Percentiles rank a stretch among this genome's conserved stretches.
These are phyloP conservation scores for Chloebia gouldiae DNA, from an alignment of 2,113 vertebrate species.

Conservation along the genomic window DNA sequence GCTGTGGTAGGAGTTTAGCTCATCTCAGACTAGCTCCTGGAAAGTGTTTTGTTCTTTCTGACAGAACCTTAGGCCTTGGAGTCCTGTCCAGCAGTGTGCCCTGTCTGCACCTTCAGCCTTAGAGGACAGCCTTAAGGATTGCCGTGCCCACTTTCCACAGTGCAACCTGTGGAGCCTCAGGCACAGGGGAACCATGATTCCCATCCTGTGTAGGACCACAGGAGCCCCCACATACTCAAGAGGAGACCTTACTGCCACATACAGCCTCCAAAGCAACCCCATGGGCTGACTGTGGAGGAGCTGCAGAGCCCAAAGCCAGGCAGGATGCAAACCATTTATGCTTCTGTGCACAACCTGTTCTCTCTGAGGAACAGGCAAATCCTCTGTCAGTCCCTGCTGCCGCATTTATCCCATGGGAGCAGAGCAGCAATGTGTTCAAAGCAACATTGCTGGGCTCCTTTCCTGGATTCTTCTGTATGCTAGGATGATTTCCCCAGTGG, in stretches of 20 bases:
- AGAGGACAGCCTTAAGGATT: neutral
- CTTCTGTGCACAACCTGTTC: neutral
- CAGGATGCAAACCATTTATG: neutral
- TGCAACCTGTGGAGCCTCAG: neutral
- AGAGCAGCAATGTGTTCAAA: neutral
- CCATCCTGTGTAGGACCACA: neutral
- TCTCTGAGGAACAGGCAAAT: neutral
- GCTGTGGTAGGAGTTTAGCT: neutral
- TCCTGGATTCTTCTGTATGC: neutral
- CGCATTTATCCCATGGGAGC: neutral
- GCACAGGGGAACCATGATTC: neutral
- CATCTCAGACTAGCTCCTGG: neutral
- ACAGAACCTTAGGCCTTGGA: neutral
- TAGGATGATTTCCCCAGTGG: slow-evolving; percentile 26
- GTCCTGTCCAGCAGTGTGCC: neutral
- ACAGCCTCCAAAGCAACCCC: neutral
- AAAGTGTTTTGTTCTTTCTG: neutral
- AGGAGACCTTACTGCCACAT: neutral
- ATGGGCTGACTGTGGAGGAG: neutral
- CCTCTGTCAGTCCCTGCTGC: neutral
- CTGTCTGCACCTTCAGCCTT: neutral
- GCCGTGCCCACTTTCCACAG: neutral
- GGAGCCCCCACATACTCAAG: neutral
- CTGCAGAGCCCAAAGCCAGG: neutral
- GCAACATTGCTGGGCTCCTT: neutral